phyloP scores from a whole-genome alignment of 1,140 invertebrate species.

The Pseudachorutes palmiensis region DNA sequence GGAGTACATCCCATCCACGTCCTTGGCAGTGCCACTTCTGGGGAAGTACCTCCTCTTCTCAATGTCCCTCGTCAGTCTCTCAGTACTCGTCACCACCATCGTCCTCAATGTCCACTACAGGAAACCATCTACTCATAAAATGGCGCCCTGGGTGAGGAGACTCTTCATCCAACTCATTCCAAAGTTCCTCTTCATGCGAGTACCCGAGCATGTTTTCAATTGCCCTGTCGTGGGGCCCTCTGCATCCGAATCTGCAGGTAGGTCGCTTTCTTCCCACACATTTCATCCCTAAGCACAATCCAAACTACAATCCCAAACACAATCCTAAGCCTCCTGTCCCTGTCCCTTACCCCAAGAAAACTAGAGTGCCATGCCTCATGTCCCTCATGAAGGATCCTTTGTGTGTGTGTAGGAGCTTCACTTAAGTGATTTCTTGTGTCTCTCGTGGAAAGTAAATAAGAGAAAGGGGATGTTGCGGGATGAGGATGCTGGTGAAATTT shows the following conservation, averaged over 20 bases:
- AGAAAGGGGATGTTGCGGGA: not conserved
- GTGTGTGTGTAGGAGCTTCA: not conserved
- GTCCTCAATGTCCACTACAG: constrained; percentile 99
- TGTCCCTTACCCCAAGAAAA: constrained; percentile 10
- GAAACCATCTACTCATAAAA: constrained; percentile 94
- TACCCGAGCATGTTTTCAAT: constrained; percentile 37
- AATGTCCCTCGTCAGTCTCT: constrained; percentile 92
- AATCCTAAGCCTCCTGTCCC: not conserved
- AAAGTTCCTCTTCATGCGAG: constrained; percentile 73
- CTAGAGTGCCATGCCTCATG: too few species aligned
- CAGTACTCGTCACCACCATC: constrained; percentile 93
- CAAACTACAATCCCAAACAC: not conserved
- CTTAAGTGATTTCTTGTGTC: constrained; percentile 9
- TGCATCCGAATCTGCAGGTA: not conserved
- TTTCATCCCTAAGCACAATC: not conserved
- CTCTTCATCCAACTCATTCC: constrained; percentile 81
- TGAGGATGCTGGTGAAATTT: not conserved
- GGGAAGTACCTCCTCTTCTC: constrained; percentile 98
- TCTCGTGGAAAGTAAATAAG: not conserved
- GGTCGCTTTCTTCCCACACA: not conserved
- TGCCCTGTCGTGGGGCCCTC: not conserved
- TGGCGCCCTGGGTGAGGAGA: constrained; percentile 81
- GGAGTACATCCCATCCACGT: constrained; percentile 97
- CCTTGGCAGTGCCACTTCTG: constrained; percentile 86
- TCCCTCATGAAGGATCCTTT: too few species aligned